These are phyloP conservation scores for Falco rusticolus DNA, from an alignment of 2,797 vertebrate species.

Conservation along the genomic window DNA sequence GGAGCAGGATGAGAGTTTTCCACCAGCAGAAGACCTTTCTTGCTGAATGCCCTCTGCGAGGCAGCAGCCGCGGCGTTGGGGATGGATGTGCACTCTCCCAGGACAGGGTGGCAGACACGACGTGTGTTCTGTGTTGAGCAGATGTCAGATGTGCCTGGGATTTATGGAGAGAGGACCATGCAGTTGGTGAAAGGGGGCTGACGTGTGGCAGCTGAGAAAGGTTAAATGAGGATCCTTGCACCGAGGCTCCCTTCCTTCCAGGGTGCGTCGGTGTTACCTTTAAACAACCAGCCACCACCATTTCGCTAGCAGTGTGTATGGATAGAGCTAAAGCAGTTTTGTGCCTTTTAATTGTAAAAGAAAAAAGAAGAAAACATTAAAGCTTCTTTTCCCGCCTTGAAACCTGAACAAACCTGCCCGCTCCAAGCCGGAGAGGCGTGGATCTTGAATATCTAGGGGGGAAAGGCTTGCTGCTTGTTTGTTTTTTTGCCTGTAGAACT, in stretches of 20 bases:
- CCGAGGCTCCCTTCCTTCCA: not conserved
- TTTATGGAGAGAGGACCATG: not conserved
- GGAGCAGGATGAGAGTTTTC: not conserved
- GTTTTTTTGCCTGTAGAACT: not conserved
- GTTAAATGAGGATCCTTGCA: not conserved
- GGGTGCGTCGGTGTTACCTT: not conserved
- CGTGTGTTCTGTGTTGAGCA: fast-evolving
- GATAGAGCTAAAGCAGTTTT: not conserved
- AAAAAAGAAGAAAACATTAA: not conserved
- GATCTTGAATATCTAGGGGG: not conserved
- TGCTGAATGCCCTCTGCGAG: not conserved
- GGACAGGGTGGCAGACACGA: not conserved
- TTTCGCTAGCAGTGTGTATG: not conserved
- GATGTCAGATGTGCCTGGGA: not conserved
- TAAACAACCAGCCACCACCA: not conserved
- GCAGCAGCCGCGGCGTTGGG: not conserved
- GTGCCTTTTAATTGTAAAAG: not conserved
- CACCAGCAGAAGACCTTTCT: not conserved
- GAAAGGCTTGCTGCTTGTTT: not conserved
- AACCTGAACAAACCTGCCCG: not conserved
- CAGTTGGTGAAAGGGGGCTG: not conserved
- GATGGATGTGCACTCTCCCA: fast-evolving
- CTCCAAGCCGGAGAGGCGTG: fast-evolving
- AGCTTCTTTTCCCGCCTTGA: not conserved
- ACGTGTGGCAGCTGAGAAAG: not conserved